Base-by-base conservation (phyloP, 1,140 invertebrate species). In the Ditylenchus dipsaci region DNA sequence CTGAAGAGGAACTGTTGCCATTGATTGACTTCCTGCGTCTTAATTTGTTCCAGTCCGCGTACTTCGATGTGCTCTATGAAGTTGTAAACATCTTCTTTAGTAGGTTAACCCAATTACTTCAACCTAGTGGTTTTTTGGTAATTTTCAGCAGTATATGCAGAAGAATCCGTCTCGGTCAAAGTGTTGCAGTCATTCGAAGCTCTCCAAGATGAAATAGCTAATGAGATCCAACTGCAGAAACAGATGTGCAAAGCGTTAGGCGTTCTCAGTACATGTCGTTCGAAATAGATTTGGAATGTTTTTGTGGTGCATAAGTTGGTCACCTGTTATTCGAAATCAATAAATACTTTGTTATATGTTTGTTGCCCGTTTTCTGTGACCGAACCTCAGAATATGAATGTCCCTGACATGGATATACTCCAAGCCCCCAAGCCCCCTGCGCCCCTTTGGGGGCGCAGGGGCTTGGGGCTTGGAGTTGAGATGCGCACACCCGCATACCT, bases 31-130 rank as follows among this genome's bases (percentile, higher is more conserved):
- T 76, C 63, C 47, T 76, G 29, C 17, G 21, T 11, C 27, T 23
- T 8, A 67, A 76, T 63, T 26, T 76, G 17, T 78, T 77, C 56
- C 56, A 64, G 17, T 27, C 61, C 19, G 42, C 59, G 21, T 76
- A 58, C 49, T 76, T 76, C 57, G 61, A 74, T 65, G 63, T 74
- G 49, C 77, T 76, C 27, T 78, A 62, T 61, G 75, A 76, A 30
- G 75, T 76, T 30, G 23, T 67, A 11, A 27, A 78, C 33, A 58
- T 62, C 15, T 33, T 72, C 27, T 62, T 73, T 21, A 63, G 73
- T 73, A 29, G 33, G 33, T 38, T 11, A 38, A 38, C 3, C 3
- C 3, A 3, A 38, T 38, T 38, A 38, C 11, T 38, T 38, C 3
- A 38, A 38, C 11, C 33, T 38, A 5, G 3, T 38, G 3, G 3